Evolutionary conservation across 2,888 invertebrate species (phyloP).

Genomic region (Chrysolina oricalcia): DNA sequence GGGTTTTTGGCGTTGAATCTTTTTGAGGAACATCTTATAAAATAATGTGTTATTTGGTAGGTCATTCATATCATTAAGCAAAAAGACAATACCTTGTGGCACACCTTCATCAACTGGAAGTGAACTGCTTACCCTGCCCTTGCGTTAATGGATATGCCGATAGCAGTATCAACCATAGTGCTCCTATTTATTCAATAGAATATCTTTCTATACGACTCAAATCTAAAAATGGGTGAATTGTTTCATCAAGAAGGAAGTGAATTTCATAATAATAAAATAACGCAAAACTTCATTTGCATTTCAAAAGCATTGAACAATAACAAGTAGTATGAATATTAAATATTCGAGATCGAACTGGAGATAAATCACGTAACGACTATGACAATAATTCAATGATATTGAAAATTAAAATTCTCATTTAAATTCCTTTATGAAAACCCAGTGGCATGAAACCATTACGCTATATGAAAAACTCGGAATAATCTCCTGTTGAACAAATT

Average conservation of each 20-base stretch:
- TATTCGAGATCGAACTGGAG: not conserved
- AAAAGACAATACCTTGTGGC: no score
- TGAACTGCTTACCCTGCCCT: no score
- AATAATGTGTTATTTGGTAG: no score
- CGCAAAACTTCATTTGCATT: not conserved
- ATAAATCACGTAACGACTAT: constrained; percentile 32
- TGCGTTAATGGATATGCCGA: no score
- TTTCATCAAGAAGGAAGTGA: not conserved
- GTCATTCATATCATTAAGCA: no score
- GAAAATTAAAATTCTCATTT: constrained; percentile 48
- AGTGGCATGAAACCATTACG: constrained; percentile 59
- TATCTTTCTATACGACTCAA: no score
- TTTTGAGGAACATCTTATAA: no score
- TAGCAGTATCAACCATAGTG: no score
- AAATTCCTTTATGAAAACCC: constrained; percentile 49
- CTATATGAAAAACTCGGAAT: constrained; percentile 44
- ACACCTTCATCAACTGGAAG: no score
- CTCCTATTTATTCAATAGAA: no score
- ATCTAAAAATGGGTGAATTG: no score
- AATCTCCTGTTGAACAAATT: constrained; percentile 63
- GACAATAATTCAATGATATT: constrained; percentile 43
- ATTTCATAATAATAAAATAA: not conserved
- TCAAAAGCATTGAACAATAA: constrained; percentile 1
- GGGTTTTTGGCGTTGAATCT: no score
- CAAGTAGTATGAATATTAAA: not conserved